Evolutionary conservation across 1,140 invertebrate species (phyloP).

Genomic region (Chironomus tepperi): DNA sequence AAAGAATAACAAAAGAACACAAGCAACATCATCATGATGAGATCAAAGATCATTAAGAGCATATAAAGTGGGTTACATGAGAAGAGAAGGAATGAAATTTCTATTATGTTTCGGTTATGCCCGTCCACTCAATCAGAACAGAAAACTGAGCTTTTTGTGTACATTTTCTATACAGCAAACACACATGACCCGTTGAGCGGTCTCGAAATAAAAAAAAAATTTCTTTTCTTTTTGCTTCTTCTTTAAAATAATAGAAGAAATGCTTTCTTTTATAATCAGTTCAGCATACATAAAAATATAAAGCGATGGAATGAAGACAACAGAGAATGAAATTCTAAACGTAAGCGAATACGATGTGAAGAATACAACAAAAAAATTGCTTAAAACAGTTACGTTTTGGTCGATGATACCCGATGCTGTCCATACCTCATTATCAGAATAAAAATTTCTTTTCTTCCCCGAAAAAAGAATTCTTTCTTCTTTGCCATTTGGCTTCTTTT

Average conservation of each 20-base stretch:
- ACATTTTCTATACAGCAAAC: background rate
- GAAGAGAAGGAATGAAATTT: background rate
- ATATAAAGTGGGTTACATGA: constrained; percentile 7
- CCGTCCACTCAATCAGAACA: constrained; percentile 11
- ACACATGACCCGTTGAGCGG: constrained; percentile 5
- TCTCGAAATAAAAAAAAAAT: background rate
- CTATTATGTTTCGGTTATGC: constrained; percentile 12
- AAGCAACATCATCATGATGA: constrained; percentile 6
- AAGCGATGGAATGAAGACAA: too few species aligned
- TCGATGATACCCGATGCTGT: background rate
- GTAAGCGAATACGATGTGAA: background rate
- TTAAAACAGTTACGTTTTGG: constrained; percentile 7
- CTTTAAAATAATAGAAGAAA: background rate
- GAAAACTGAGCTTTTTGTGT: constrained; percentile 1
- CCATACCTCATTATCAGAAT: background rate
- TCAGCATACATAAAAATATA: background rate
- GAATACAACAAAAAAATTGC: background rate
- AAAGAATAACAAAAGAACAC: constrained; percentile 14
- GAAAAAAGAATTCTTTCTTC: too few species aligned
- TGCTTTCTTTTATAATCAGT: background rate
- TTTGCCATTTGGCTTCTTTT: too few species aligned
- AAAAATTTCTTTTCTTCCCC: background rate
- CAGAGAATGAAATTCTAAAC: background rate
- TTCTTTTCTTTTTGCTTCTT: background rate
- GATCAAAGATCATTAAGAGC: constrained; percentile 12